Conservation (phyloP, 2,113 vertebrate genomes). For the Camelus dromedarius region DNA sequence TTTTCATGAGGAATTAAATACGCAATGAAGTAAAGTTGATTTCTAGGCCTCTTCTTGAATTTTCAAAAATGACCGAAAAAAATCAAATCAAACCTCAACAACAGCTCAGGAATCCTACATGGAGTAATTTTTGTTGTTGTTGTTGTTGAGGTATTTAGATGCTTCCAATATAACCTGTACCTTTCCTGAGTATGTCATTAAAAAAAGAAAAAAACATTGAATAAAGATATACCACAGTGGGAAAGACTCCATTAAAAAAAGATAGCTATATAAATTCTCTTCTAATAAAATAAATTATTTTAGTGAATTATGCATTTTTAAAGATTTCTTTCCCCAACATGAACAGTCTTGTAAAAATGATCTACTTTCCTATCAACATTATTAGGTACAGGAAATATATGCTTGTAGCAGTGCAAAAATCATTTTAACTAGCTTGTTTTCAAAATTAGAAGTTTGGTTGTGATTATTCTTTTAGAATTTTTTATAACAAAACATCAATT, state of each 20-base stretch:
- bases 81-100: background rate
- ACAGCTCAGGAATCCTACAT: background rate
- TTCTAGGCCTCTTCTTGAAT: background rate
- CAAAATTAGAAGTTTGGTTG: slow-evolving; percentile 41
- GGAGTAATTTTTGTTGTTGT: background rate
- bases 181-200: background rate
- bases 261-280: slow-evolving; percentile 43
- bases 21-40: background rate
- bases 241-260: slow-evolving; percentile 16
- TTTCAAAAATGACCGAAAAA: background rate
- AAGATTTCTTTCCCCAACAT: background rate
- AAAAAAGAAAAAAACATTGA: background rate
- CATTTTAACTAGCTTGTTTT: slow-evolving; percentile 49
- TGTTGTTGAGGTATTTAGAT: background rate
- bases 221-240: background rate
- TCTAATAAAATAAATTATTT: slow-evolving; percentile 62
- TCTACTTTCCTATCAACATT: slow-evolving; percentile 77
- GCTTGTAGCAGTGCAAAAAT: slow-evolving; percentile 9
- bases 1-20: slow-evolving; percentile 24
- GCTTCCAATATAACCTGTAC: background rate
- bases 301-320: slow-evolving; percentile 59
- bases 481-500: background rate
- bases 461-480: slow-evolving; percentile 11
- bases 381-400: slow-evolving; percentile 3
- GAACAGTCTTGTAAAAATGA: slow-evolving; percentile 77